phyloP scores from a whole-genome alignment of 2,797 vertebrate species.

The Crax fasciolata region DNA sequence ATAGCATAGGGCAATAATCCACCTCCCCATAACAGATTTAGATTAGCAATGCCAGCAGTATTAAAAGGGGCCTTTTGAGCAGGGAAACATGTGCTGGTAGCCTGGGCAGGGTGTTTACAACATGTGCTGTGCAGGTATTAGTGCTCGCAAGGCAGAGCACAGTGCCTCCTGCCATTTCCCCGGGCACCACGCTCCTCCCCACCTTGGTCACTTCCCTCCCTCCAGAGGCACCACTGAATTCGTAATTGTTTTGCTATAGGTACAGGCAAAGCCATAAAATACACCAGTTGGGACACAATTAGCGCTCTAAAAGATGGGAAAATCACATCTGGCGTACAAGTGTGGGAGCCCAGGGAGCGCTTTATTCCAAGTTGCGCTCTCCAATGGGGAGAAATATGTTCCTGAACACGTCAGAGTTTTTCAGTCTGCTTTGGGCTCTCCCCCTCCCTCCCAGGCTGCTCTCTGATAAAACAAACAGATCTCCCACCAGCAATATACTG shows the following conservation, averaged over 20 bases:
- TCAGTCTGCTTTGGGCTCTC: not conserved
- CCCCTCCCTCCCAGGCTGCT: not conserved
- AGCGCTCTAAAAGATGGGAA: slow-evolving; percentile 26
- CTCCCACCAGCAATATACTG: not conserved
- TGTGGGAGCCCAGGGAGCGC: slow-evolving; percentile 16
- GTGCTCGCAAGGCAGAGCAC: not conserved
- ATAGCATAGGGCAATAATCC: not conserved
- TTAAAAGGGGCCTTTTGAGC: slow-evolving; percentile 27
- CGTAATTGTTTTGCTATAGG: slow-evolving; percentile 23
- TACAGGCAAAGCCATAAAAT: slow-evolving; percentile 32
- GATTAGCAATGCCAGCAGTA: not conserved
- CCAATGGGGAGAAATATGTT: not conserved
- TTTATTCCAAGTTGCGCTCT: slow-evolving; percentile 2
- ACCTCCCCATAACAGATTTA: not conserved
- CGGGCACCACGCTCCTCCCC: not conserved
- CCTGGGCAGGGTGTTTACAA: slow-evolving; percentile 45
- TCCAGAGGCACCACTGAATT: not conserved
- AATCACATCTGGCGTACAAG: slow-evolving; percentile 67
- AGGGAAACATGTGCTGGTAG: slow-evolving; percentile 2
- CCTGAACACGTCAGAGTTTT: not conserved
- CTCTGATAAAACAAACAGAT: slow-evolving; percentile 1
- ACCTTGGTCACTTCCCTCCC: not conserved
- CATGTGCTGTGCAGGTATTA: slow-evolving; percentile 36
- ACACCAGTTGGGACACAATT: slow-evolving; percentile 71
- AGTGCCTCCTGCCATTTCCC: not conserved